phyloP scores from a whole-genome alignment of 2,888 invertebrate genomes.

The Villa cingulata region DNA sequence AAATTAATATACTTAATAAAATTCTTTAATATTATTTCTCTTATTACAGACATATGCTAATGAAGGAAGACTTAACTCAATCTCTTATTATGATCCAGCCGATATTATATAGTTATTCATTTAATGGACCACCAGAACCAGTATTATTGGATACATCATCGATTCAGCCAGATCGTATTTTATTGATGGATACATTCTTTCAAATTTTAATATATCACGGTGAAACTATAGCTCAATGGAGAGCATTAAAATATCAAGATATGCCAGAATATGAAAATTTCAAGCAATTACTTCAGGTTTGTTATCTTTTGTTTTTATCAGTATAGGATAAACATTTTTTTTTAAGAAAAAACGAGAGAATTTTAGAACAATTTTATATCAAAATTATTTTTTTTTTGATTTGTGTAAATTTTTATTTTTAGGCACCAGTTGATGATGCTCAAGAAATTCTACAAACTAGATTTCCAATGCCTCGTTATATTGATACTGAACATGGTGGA shows the following conservation, averaged over 20 bases:
- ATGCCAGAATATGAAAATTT: slow-evolving; percentile 97
- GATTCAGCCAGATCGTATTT: slow-evolving; percentile 91
- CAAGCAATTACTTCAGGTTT: slow-evolving; percentile 67
- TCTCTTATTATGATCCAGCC: slow-evolving; percentile 99
- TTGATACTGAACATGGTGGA: slow-evolving; percentile 98
- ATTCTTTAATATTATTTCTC: slow-evolving; percentile 5
- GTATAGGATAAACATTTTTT: no score
- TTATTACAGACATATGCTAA: slow-evolving; percentile 77
- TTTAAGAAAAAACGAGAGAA: no score
- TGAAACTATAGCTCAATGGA: slow-evolving; percentile 97
- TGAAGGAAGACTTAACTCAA: slow-evolving; percentile 94
- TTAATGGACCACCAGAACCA: slow-evolving; percentile 94
- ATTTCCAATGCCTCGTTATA: slow-evolving; percentile 98
- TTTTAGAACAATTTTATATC: no score
- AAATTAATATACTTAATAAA: no score
- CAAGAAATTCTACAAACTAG: slow-evolving; percentile 90
- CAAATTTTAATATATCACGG: slow-evolving; percentile 99
- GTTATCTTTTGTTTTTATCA: no score
- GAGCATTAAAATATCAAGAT: slow-evolving; percentile 88
- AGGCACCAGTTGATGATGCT: slow-evolving; percentile 94
- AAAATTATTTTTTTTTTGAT: no score
- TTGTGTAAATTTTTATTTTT: slow-evolving; percentile 21
- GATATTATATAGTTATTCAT: slow-evolving; percentile 95
- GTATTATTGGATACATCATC: slow-evolving; percentile 94
- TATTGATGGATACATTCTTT: slow-evolving; percentile 99